phyloP scores from a whole-genome alignment of 2,888 invertebrate genomes.

The Toxonevra muliebris region DNA sequence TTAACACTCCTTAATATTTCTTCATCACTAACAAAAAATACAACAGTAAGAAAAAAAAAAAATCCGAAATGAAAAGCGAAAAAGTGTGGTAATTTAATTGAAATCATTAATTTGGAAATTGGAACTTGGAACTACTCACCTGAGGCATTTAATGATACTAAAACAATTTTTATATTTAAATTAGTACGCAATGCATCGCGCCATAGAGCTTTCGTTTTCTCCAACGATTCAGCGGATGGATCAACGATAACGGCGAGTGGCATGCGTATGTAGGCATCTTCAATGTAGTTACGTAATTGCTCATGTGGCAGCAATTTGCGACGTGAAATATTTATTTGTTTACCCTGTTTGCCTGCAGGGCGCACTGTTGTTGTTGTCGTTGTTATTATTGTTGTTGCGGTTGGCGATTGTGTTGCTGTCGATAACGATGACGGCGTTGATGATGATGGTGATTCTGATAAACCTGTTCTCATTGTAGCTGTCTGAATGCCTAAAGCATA shows the following conservation, averaged over 20 bases:
- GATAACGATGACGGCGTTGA: constrained; percentile 24
- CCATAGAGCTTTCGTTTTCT: constrained; percentile 61
- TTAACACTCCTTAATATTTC: neutral
- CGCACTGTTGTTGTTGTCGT: constrained; percentile 28
- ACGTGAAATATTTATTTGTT: constrained; percentile 55
- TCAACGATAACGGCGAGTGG: constrained; percentile 64
- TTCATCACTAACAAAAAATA: neutral
- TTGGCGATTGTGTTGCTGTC: constrained; percentile 2
- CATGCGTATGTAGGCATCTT: constrained; percentile 64
- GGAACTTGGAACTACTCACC: constrained; percentile 49
- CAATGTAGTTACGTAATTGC: constrained; percentile 62
- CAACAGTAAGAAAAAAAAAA: neutral
- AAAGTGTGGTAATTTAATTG: no score
- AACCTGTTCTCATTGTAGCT: constrained; percentile 10
- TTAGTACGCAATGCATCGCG: constrained; percentile 62
- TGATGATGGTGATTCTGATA: constrained; percentile 19
- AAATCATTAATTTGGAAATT: neutral
- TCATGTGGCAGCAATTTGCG: constrained; percentile 60
- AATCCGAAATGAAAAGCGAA: neutral
- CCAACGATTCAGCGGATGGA: constrained; percentile 59
- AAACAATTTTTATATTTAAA: constrained; percentile 62
- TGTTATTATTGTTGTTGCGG: constrained; percentile 13
- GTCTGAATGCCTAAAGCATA: constrained; percentile 3
- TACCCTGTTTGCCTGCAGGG: constrained; percentile 47
- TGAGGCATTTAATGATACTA: constrained; percentile 62